Evolutionary conservation across 2,888 invertebrate species (phyloP).

Genomic region (Noctuana brunneofusca): DNA sequence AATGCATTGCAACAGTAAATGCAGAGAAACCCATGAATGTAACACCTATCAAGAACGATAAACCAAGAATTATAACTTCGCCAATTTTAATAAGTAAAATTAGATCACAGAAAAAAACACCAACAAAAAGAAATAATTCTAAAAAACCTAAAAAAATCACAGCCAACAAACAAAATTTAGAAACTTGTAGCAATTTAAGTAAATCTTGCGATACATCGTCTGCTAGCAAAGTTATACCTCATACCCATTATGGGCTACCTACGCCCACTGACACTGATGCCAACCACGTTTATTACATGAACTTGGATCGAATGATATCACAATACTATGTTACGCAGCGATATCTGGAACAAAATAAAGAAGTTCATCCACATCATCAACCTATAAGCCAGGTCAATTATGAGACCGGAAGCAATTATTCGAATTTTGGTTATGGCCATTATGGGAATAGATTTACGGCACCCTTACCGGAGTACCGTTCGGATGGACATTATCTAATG

Average conservation of each 20-base stretch:
- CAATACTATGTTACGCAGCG: background rate
- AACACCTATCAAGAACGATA: slow-evolving; percentile 5
- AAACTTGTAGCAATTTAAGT: background rate
- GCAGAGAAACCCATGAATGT: background rate
- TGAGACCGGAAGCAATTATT: background rate
- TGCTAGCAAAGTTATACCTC: slow-evolving; percentile 33
- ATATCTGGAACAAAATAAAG: background rate
- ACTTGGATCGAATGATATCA: background rate
- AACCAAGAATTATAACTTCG: background rate
- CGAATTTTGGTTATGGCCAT: background rate
- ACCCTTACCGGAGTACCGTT: background rate
- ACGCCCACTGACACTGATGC: background rate
- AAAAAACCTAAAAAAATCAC: background rate
- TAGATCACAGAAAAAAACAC: background rate
- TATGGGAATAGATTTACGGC: background rate
- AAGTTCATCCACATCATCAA: background rate
- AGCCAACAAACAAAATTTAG: background rate
- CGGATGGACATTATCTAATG: background rate
- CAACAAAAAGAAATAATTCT: background rate
- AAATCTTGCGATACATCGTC: slow-evolving; percentile 9
- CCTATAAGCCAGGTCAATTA: background rate
- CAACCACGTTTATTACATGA: background rate
- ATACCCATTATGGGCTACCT: slow-evolving; percentile 26
- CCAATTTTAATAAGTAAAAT: slow-evolving; percentile 22
- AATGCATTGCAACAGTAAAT: background rate